Base-by-base conservation (phyloP, 2,888 invertebrate genomes). In the Lutraria lutraria region DNA sequence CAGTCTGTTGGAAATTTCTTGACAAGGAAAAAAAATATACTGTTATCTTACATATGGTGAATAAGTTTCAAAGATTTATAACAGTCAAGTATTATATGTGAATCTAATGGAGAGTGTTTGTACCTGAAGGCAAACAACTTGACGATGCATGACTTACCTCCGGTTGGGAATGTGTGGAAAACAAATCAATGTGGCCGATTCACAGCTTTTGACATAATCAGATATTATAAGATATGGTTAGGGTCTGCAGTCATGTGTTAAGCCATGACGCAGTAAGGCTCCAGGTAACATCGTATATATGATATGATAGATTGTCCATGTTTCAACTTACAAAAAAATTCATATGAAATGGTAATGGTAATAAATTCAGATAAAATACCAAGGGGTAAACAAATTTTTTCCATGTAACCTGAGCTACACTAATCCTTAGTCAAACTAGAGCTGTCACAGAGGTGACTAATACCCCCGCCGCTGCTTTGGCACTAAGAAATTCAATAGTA, bases 31-130 rank as follows among this genome's bases (percentile, higher is more conserved):
- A 72, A 76, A 76, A 76, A 8, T 15, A 53, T 76, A 52, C 85
- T 43, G 81, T 85, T 88, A 85, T 81, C 72, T 25, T 68, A 81
- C 88, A 88, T 88, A 85, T 88, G 88, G 85, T 54, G 72, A 82
- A 88, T 68, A 81, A 85, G 68, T 88, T 84, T 76, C 34, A 19
- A 16, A 13, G 76, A 76, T 84, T 72, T 54, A 84, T 84, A n/a
- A 16, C 54, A 84, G 54, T 25, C 29, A 31, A 76, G 54, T 53
- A 72, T 76, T 52, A 31, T 76, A 84, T 54, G 56, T 34, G 34
- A 29, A 52, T 83, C 63, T 68, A 83, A 76, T 29, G 84, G 31
- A 72, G 31, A 84, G 29, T 52, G 52, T 29, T 76, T 31, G 43
- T 76, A 84, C 83, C 68, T 63, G 68, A 68, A 68, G 83, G 68